These are phyloP conservation scores for Plectropomus leopardus DNA, from an alignment of 2,113 vertebrate genomes.

Conservation along the genomic window DNA sequence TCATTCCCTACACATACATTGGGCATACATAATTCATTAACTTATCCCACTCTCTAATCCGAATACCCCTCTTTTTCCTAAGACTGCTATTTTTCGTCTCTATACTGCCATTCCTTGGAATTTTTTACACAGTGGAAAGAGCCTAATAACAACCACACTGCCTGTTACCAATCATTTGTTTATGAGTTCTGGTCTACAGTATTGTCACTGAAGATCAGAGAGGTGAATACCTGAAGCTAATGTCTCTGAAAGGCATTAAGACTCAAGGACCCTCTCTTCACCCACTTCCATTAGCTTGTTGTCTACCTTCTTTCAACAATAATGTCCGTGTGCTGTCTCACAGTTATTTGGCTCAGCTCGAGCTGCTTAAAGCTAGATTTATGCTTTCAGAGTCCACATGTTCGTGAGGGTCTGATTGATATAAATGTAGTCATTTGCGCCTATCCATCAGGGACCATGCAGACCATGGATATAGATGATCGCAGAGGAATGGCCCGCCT, in stretches of 20 bases:
- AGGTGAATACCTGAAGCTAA: background rate
- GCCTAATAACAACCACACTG: background rate
- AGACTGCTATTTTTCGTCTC: slow-evolving; percentile 7
- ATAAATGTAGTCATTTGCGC: too few relatives aligned
- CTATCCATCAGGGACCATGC: too few relatives aligned
- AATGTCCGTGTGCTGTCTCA: background rate
- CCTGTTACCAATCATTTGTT: slow-evolving; percentile 13
- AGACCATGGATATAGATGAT: too few relatives aligned
- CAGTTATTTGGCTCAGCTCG: background rate
- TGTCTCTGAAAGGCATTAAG: slow-evolving; percentile 16
- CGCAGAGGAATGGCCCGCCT: too few relatives aligned
- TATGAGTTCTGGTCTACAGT: background rate
- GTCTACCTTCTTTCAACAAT: background rate
- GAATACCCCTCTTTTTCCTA: background rate
- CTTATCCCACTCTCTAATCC: slow-evolving; percentile 27
- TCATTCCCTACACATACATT: slow-evolving; percentile 22
- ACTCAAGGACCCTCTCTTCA: slow-evolving; percentile 1
- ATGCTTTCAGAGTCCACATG: too few relatives aligned
- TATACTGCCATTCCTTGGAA: background rate
- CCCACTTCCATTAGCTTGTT: slow-evolving; percentile 5
- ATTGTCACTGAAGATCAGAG: slow-evolving; percentile 11
- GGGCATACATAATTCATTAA: slow-evolving; percentile 42
- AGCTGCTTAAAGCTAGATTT: background rate
- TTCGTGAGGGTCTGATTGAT: too few relatives aligned
- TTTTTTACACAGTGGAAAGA: slow-evolving; percentile 24